phyloP scores from a whole-genome alignment of 1,140 invertebrate genomes.

The Lamellibrachia luymesi region DNA sequence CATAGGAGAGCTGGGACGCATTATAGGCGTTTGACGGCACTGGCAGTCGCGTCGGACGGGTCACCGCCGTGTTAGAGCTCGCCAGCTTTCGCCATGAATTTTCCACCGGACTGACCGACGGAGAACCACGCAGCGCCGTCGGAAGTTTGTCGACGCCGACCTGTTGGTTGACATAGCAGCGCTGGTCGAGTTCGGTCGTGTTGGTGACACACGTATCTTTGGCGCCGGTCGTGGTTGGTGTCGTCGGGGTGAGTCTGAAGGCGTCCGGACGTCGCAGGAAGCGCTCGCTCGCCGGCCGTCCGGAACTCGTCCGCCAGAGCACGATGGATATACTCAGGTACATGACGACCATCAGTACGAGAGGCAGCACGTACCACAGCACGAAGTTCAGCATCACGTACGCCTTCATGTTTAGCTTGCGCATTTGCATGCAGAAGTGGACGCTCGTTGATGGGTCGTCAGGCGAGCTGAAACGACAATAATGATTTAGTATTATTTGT shows the following conservation, averaged over 20 bases:
- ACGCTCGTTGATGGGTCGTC: not conserved
- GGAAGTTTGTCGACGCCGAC: not conserved
- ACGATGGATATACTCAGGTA: conserved; percentile 71
- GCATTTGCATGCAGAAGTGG: conserved; percentile 19
- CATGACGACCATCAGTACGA: conserved; percentile 78
- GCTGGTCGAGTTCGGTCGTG: not conserved
- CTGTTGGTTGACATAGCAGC: not conserved
- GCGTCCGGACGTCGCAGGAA: not conserved
- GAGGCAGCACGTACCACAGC: conserved; percentile 73
- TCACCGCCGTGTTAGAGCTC: not conserved
- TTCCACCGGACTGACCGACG: not conserved
- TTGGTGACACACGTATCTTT: not conserved
- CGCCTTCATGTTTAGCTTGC: conserved; percentile 13
- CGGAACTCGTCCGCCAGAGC: conserved; percentile 59
- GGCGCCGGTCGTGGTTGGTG: not conserved
- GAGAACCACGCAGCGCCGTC: not conserved
- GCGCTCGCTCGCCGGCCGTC: not conserved
- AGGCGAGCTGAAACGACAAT: not conserved
- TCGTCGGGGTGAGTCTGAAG: not conserved
- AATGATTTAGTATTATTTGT: no score
- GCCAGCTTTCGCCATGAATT: not conserved
- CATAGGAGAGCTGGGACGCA: not conserved
- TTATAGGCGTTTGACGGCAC: not conserved
- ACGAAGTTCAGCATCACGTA: conserved; percentile 41
- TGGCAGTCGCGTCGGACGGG: not conserved